Evolutionary conservation across 2,888 invertebrate genomes (phyloP), one percentile per base, ranked within the genome.

Genomic region (Apoda limacodes): DNA sequence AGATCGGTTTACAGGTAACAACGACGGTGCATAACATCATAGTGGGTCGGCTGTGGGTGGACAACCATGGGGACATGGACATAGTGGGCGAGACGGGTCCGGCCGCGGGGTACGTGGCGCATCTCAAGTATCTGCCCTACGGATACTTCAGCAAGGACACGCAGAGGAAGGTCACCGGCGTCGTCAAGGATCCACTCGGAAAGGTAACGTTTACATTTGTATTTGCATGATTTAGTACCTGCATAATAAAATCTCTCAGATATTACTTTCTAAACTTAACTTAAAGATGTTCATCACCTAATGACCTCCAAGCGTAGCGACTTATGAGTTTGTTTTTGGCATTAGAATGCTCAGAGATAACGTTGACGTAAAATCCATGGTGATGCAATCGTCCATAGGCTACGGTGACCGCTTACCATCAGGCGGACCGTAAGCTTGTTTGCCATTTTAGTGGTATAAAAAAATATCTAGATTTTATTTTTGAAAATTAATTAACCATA

Each of bases 1-100:
- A n/a, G n/a, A n/a, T n/a, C n/a, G n/a, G n/a, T n/a, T 30, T 37
- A 1, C 45, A 83, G 83, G 91, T 98, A 30, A 98, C 97, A 12
- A 99, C 98, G 12, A 98, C 98, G 4, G 97, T 99, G 28, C 98
- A 99, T 83, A 99, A 99, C 72, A 99, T 99, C 54, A 98, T 99
- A 52, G 98, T 99, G 35, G 99, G 99, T 44, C 96, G 95, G 74
- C 83, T 99, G 48, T 99, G 99, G 99, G 96, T 99, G 35, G 99
- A 99, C 82, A 96, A 99, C 75, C 96, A 98, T 65, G 99, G 99
- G 25, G 98, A 99, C 64, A 98, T 97, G 95, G 97, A 98, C 69
- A 98, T 99, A 43, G 84, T 87, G 36, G 89, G 89, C 38, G 83
- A 85, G 48, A 64, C 70, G 28, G 98, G 98, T 63, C 90, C 92